Base-by-base conservation (phyloP, 2,888 invertebrate genomes). In the Danaus chrysippus region DNA sequence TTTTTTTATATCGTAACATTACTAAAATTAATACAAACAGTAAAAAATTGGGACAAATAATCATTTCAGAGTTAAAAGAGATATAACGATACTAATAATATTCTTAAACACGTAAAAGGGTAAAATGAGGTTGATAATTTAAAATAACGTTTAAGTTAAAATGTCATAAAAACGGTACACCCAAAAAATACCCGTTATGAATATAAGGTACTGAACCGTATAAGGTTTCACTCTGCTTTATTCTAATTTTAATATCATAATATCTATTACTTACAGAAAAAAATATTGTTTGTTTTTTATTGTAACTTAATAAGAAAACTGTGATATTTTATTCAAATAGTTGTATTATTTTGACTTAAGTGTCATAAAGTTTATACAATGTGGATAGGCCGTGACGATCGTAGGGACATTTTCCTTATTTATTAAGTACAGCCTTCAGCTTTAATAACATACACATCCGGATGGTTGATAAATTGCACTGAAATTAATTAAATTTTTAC, bases 321-420 rank as follows among this genome's bases (percentile, higher is more conserved):
- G 49, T 17, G 49, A 49, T 17, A 11, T 17, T 17, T 10, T 10
- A 17, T 17, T 11, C 11, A 15, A 49, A 17, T 49, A 17, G 17
- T 17, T 17, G 17, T 49, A 17, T 49, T 17, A 15, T 17, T 15
- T 11, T 49, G 49, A 49, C 17, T 49, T 10, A 49, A 49, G 17
- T 10, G 63, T 57, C 62, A 69, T 69, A 69, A 69, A 66, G 64
- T 69, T 65, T 66, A 63, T 66, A 65, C 44, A 56, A 79, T 76
- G 77, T 77, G 71, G 67, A 65, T 63, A 69, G 82, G 66, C 83
- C 84, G 84, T 86, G 84, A 77, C 76, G 73, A 73, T 79, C 72
- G 76, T 72, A 73, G 69, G 71, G 72, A 74, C 76, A 59, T 83
- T 87, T 87, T 87, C 86, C 87, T 88, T 78, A 75, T 87, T 78